These are phyloP conservation scores for Lasioglossum baleicum DNA, from an alignment of 1,140 invertebrate species.

Conservation along the genomic window DNA sequence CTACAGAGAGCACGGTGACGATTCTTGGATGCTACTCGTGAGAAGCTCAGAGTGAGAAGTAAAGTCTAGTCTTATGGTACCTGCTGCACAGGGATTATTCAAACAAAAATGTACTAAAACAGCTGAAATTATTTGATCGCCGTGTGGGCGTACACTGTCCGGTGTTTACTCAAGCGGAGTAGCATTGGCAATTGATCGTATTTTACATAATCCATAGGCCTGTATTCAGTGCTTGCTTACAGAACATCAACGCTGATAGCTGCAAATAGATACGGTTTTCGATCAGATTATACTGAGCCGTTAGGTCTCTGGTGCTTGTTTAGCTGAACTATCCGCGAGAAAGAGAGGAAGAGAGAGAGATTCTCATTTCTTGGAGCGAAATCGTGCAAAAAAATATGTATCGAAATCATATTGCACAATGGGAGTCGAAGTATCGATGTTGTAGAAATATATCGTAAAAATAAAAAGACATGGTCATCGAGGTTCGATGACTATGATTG, in stretches of 20 bases:
- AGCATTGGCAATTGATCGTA: constrained; percentile 42
- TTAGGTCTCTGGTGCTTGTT: constrained; percentile 9
- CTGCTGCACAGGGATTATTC: constrained; percentile 38
- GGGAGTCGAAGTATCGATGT: neutral
- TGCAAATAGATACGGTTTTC: constrained; percentile 43
- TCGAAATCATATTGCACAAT: neutral
- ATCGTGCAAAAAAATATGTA: constrained; percentile 10
- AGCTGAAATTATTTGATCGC: constrained; percentile 36
- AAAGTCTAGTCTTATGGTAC: constrained; percentile 39
- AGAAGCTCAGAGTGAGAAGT: constrained; percentile 15
- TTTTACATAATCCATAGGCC: constrained; percentile 47
- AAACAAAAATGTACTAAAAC: constrained; percentile 32
- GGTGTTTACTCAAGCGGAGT: constrained; percentile 39
- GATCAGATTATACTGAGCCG: constrained; percentile 15
- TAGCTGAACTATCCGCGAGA: constrained; percentile 21
- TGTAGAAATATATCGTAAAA: neutral
- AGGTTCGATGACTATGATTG: neutral
- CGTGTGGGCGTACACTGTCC: constrained; percentile 33
- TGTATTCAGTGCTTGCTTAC: constrained; percentile 53
- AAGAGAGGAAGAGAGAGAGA: neutral
- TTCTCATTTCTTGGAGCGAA: neutral
- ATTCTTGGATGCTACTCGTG: constrained; percentile 24
- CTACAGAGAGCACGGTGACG: neutral
- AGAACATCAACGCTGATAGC: constrained; percentile 46
- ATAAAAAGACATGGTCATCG: neutral